Percentiles rank a stretch among this genome's conserved stretches.
Evolutionary conservation across 1,140 invertebrate genomes (phyloP).

Genomic region (Platorchestia sp.): DNA sequence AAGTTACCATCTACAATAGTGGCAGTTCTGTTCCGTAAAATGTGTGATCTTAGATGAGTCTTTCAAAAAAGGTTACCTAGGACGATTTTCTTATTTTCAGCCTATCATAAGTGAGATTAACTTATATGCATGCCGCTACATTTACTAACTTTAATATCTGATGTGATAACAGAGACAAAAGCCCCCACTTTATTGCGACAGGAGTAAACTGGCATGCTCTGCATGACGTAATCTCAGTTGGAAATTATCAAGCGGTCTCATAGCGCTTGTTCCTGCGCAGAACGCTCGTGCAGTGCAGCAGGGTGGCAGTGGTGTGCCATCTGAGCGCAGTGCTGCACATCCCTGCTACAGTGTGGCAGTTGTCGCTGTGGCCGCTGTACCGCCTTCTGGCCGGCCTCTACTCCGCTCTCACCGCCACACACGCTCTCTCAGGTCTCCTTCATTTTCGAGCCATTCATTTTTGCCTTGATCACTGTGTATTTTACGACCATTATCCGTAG

Average conservation of each 20-base stretch:
- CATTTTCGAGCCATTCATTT: background rate
- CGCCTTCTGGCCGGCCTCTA: background rate
- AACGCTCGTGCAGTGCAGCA: background rate
- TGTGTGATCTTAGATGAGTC: background rate
- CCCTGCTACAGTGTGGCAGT: conserved; percentile 17
- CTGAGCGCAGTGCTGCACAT: conserved; percentile 1
- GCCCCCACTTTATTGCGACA: background rate
- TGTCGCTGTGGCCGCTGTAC: conserved; percentile 14
- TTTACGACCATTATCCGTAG: background rate
- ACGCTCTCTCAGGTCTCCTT: background rate
- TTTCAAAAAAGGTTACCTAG: background rate
- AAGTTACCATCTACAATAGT: background rate
- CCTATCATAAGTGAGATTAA: background rate
- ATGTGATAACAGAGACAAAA: background rate
- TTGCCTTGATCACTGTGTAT: background rate
- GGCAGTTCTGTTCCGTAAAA: background rate
- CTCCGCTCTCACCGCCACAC: background rate
- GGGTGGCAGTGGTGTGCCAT: background rate
- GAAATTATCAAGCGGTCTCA: background rate
- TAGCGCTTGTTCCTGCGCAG: background rate
- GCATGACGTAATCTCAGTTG: background rate
- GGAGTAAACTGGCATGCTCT: background rate
- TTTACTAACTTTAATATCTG: background rate
- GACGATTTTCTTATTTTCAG: background rate
- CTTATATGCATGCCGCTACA: background rate